A percentile compares a stretch with the other conserved stretches of the same genome.
These are phyloP conservation scores for Athrips mouffetella DNA, from an alignment of 2,888 invertebrate species.

Conservation along the genomic window DNA sequence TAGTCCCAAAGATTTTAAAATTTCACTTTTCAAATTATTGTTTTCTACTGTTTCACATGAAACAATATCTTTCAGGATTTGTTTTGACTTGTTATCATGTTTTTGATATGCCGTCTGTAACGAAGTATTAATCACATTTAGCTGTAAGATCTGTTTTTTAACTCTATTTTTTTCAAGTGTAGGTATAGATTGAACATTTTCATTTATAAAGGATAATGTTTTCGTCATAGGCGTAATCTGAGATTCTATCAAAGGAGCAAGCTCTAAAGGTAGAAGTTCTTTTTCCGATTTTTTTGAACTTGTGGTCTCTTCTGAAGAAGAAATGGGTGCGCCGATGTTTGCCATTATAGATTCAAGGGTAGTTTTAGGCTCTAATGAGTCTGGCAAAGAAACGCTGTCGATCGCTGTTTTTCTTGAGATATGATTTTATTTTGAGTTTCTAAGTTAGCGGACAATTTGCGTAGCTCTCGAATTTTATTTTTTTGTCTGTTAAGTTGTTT, in stretches of 20 bases:
- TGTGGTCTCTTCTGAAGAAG: constrained; percentile 2
- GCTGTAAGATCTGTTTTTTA: constrained; percentile 8
- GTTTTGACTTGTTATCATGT: constrained; percentile 13
- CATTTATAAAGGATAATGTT: constrained; percentile 12
- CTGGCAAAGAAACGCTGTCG: constrained; percentile 4
- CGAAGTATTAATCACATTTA: constrained; percentile 6
- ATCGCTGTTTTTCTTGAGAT: too few relatives aligned
- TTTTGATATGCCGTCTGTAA: constrained; percentile 9
- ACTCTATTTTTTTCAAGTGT: constrained; percentile 5
- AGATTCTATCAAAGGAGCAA: not conserved
- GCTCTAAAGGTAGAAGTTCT: not conserved
- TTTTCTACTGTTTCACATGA: constrained; percentile 12
- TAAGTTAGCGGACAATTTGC: not conserved
- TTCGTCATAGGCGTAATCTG: constrained; percentile 3
- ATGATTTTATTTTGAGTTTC: not conserved
- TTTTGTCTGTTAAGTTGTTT: not conserved
- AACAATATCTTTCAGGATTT: constrained; percentile 11
- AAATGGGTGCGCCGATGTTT: not conserved
- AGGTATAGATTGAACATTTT: constrained; percentile 9
- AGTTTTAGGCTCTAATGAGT: constrained; percentile 8
- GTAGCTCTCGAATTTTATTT: constrained; percentile 1
- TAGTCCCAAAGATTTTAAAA: constrained; percentile 3
- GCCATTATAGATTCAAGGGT: constrained; percentile 5
- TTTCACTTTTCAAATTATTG: constrained; percentile 10
- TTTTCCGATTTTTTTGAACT: constrained; percentile 8